Conservation (phyloP, 2,797 vertebrate genomes). For the Potorous gilbertii region DNA sequence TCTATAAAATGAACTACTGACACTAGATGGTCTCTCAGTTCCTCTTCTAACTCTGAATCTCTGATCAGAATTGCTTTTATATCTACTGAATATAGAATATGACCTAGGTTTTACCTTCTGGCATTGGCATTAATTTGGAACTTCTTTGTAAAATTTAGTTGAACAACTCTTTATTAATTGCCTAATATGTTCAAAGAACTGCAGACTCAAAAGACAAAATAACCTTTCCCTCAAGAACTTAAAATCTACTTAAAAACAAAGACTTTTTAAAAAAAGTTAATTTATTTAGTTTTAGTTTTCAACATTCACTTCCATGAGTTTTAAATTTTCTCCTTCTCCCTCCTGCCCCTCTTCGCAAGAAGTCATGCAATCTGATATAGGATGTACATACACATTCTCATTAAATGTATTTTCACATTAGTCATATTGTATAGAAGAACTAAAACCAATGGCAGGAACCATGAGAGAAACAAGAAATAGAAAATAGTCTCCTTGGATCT, state of each 20-base stretch:
- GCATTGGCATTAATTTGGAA: neutral
- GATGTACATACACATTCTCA: too few relatives aligned
- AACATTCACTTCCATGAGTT: too few relatives aligned
- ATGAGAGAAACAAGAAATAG: too few relatives aligned
- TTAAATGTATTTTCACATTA: too few relatives aligned
- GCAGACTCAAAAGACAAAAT: neutral
- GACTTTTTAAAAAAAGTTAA: neutral
- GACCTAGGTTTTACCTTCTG: neutral
- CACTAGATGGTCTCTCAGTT: neutral
- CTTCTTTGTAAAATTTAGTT: neutral
- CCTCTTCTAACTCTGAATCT: neutral
- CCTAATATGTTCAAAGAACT: neutral
- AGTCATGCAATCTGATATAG: too few relatives aligned
- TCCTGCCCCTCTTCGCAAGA: too few relatives aligned
- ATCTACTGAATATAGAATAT: too few relatives aligned
- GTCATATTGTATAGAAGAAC: too few relatives aligned
- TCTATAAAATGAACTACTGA: constrained; percentile 25
- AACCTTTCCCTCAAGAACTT: neutral
- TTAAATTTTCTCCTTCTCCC: too few relatives aligned
- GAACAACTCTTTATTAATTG: neutral
- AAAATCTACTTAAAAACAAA: neutral
- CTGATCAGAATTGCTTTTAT: neutral
- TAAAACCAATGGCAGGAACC: too few relatives aligned
- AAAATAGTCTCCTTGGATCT: too few relatives aligned
- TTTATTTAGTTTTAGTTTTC: too few relatives aligned